Conservation (phyloP, 2,797 vertebrate genomes). For the Takifugu ocellatus region DNA sequence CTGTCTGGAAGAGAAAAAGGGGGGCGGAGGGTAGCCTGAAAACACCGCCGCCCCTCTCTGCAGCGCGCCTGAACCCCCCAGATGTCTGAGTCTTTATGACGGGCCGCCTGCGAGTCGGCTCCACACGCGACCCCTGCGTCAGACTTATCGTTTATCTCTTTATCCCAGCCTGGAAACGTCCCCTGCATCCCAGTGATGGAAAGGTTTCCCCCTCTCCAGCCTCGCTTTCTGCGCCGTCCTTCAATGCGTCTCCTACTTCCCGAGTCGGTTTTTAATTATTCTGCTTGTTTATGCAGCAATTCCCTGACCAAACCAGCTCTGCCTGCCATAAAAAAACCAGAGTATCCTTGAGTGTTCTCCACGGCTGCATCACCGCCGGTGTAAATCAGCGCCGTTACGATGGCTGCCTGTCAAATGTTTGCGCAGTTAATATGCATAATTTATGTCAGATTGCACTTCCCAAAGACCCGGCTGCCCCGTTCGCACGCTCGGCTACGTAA, state of each 20-base stretch:
- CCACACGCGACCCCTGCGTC: neutral
- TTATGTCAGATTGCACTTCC: conserved; percentile 18
- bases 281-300: neutral
- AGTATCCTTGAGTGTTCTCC: neutral
- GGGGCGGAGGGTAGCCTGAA: neutral
- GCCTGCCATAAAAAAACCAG: neutral
- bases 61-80: neutral
- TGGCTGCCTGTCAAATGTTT: conserved; percentile 10
- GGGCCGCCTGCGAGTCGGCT: neutral
- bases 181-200: conserved; percentile 1
- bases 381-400: neutral
- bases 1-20: conserved; percentile 27
- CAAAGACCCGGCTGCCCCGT: conserved; percentile 25
- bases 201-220: too few relatives aligned
- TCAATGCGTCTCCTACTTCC: conserved; percentile 5
- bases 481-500: conserved; percentile 37
- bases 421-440: conserved; percentile 8
- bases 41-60: neutral
- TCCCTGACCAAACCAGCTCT: too few relatives aligned
- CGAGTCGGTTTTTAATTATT: neutral
- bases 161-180: conserved; percentile 5
- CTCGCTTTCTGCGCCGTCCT: neutral
- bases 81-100: neutral
- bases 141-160: neutral
- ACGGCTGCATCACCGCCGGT: neutral